Percentiles rank a stretch among this genome's conserved stretches.
These are phyloP conservation scores for Axis porcinus DNA, from an alignment of 2,113 vertebrate species.

Conservation along the genomic window DNA sequence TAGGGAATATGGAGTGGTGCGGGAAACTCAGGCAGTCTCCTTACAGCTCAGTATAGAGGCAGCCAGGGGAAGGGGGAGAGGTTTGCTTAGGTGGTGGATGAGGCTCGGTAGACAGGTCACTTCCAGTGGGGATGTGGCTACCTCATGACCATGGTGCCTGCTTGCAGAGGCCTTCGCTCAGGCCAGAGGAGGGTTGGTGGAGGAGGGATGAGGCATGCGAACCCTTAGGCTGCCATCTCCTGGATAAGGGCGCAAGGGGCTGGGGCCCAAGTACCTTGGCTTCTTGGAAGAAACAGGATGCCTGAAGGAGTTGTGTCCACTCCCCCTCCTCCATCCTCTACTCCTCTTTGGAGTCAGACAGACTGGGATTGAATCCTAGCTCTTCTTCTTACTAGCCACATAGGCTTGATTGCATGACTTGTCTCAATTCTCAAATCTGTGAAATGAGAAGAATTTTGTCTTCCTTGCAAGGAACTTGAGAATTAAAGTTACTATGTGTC, in stretches of 20 bases:
- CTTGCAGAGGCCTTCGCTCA: background rate
- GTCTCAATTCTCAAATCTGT: background rate
- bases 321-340: background rate
- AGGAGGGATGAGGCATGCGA: background rate
- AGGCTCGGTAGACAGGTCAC: background rate
- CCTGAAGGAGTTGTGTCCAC: background rate
- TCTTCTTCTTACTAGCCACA: background rate
- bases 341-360: background rate
- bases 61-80: background rate
- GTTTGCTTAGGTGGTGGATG: background rate
- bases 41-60: background rate
- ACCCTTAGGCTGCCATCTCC: background rate
- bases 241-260: background rate
- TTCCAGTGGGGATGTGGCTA: background rate
- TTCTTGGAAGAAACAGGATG: background rate
- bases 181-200: background rate
- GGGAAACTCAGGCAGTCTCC: too few relatives aligned
- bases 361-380: background rate
- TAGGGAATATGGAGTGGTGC: background rate
- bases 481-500: background rate
- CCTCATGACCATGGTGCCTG: background rate
- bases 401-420: background rate
- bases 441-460: background rate
- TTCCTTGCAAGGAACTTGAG: background rate
- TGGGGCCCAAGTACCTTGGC: background rate